Evolutionary conservation across 1,140 invertebrate species (phyloP).

Genomic region (Lethocerus indicus): DNA sequence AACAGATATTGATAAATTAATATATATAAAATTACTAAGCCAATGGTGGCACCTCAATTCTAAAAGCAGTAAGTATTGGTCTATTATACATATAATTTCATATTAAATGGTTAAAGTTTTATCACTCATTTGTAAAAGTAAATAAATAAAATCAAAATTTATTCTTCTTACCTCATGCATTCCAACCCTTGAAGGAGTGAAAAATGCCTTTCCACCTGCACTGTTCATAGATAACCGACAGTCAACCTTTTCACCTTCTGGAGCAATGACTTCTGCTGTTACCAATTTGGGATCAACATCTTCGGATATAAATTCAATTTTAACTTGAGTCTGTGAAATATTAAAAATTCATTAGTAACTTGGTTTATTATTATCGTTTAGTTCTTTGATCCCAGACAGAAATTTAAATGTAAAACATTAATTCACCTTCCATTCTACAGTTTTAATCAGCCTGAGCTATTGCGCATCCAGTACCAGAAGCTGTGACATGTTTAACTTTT

Average conservation of each 20-base stretch:
- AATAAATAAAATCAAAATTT: slow-evolving; percentile 1
- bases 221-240: slow-evolving; percentile 45
- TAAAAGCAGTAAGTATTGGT: too few relatives aligned
- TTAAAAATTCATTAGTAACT: slow-evolving; percentile 1
- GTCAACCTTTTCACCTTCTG: slow-evolving; percentile 37
- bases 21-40: too few relatives aligned
- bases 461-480: too few relatives aligned
- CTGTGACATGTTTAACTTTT: too few relatives aligned
- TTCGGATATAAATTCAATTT: slow-evolving; percentile 56
- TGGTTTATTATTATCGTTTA: background rate
- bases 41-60: too few relatives aligned
- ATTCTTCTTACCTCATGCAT: slow-evolving; percentile 63
- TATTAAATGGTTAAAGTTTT: too few relatives aligned
- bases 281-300: slow-evolving; percentile 63
- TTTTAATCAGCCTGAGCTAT: too few relatives aligned
- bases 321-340: slow-evolving; percentile 51
- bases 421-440: too few relatives aligned
- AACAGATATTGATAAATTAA: too few relatives aligned
- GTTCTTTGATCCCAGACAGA: too few relatives aligned
- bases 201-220: slow-evolving; percentile 56
- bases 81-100: too few relatives aligned
- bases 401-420: too few relatives aligned
- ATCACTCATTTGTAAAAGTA: slow-evolving; percentile 3
- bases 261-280: slow-evolving; percentile 66
- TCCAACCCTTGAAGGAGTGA: slow-evolving; percentile 76